Evolutionary conservation across 2,888 invertebrate genomes (phyloP).

Genomic region (Cephus pulcher): DNA sequence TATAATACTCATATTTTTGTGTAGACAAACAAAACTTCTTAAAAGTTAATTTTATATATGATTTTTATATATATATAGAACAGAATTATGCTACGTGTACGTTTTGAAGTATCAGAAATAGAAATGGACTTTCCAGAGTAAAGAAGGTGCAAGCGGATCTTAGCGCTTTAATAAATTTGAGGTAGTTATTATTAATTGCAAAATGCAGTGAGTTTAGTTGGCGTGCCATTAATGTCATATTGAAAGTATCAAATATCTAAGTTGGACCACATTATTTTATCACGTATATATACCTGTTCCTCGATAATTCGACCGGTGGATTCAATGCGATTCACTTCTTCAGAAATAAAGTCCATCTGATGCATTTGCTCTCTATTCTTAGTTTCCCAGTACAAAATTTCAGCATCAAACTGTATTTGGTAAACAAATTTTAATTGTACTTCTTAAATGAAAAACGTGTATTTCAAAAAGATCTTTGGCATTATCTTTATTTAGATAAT

Average conservation of each 20-base stretch:
- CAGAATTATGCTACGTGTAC: slow-evolving; percentile 3
- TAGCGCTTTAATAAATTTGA: not conserved
- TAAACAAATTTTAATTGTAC: slow-evolving; percentile 33
- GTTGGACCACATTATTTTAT: slow-evolving; percentile 10
- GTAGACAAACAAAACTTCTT: too few relatives aligned
- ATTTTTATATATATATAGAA: not conserved
- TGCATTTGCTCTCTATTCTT: slow-evolving; percentile 89
- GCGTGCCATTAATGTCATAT: not conserved
- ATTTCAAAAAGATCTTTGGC: not conserved
- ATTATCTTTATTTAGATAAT: not conserved
- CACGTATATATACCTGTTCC: slow-evolving; percentile 75
- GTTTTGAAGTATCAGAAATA: not conserved
- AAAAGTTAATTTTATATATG: slow-evolving; percentile 11
- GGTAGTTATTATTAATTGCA: not conserved
- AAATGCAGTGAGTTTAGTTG: not conserved
- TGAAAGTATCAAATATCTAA: not conserved
- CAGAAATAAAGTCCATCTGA: slow-evolving; percentile 84
- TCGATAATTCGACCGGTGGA: slow-evolving; percentile 81
- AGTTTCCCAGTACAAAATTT: slow-evolving; percentile 91
- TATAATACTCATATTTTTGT: not conserved
- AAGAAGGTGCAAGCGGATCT: not conserved
- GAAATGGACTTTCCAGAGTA: not conserved
- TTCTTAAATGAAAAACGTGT: slow-evolving; percentile 19
- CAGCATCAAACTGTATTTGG: slow-evolving; percentile 81
- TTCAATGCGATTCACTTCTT: slow-evolving; percentile 84